phyloP scores from a whole-genome alignment of 2,113 vertebrate species.

The Phaethornis superciliosus region DNA sequence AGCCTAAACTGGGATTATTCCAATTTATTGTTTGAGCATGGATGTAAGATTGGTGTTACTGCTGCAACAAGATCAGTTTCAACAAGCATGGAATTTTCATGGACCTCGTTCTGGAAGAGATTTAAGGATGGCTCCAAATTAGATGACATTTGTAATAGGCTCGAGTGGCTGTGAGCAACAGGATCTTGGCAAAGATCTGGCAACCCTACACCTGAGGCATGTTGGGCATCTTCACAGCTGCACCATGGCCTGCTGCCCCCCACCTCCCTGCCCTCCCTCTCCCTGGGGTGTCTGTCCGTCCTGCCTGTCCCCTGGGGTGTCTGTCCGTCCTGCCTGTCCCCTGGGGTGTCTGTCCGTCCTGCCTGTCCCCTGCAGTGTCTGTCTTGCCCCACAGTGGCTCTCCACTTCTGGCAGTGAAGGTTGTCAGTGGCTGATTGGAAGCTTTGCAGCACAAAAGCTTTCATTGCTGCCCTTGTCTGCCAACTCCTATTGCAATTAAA shows the following conservation, averaged over 20 bases:
- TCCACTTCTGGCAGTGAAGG: neutral
- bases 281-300: too few relatives aligned
- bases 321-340: neutral
- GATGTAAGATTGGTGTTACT: neutral
- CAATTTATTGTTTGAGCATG: neutral
- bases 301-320: neutral
- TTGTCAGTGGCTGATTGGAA: neutral
- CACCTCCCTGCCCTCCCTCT: too few relatives aligned
- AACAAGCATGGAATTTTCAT: neutral
- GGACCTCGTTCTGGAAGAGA: neutral
- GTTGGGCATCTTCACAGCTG: neutral
- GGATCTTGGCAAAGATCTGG: neutral
- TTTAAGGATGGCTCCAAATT: neutral
- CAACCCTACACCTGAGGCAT: neutral
- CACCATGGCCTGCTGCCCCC: too few relatives aligned
- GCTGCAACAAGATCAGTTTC: neutral
- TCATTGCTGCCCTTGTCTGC: slow-evolving; percentile 44
- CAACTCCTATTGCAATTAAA: slow-evolving; percentile 75
- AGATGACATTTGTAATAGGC: neutral
- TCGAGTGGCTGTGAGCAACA: neutral
- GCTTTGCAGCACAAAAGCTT: slow-evolving; percentile 51
- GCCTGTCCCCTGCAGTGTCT: neutral
- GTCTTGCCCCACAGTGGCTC: neutral
- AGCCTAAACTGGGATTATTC: neutral
- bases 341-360: neutral